A percentile compares a stretch with the other conserved stretches of the same genome.
phyloP scores from a whole-genome alignment of 2,888 invertebrate species.

The Rutpela maculata region DNA sequence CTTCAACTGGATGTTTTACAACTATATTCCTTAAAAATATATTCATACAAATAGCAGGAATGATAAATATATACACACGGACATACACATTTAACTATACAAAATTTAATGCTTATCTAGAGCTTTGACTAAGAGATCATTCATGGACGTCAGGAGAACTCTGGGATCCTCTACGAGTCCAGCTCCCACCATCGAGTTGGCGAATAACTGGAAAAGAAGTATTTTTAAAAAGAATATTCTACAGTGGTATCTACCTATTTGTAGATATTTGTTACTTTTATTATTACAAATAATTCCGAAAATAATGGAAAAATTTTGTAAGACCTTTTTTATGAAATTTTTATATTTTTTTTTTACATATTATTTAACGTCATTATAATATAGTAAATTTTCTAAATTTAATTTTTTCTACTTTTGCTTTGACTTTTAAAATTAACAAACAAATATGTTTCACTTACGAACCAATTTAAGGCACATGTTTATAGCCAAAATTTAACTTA shows the following conservation, averaged over 20 bases:
- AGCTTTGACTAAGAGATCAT: constrained; percentile 87
- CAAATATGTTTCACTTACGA: no score
- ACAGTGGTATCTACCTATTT: background rate
- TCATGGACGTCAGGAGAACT: constrained; percentile 88
- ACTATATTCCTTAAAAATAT: constrained; percentile 6
- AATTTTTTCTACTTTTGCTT: no score
- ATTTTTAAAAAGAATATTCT: background rate
- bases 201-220: constrained; percentile 82
- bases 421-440: no score
- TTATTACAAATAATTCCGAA: no score
- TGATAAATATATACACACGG: constrained; percentile 29
- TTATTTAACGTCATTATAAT: no score
- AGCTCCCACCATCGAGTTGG: constrained; percentile 96
- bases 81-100: background rate
- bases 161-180: constrained; percentile 95
- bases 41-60: constrained; percentile 32
- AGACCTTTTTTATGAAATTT: no score
- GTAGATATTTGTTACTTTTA: no score
- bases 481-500: no score
- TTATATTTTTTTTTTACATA: no score
- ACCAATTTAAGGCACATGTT: no score
- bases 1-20: background rate
- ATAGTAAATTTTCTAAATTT: no score
- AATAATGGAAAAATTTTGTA: no score
- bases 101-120: constrained; percentile 80